A percentile compares a stretch with the other conserved stretches of the same genome.
These are phyloP conservation scores for Zaprionus taronus DNA, from an alignment of 1,140 invertebrate genomes.

Conservation along the genomic window DNA sequence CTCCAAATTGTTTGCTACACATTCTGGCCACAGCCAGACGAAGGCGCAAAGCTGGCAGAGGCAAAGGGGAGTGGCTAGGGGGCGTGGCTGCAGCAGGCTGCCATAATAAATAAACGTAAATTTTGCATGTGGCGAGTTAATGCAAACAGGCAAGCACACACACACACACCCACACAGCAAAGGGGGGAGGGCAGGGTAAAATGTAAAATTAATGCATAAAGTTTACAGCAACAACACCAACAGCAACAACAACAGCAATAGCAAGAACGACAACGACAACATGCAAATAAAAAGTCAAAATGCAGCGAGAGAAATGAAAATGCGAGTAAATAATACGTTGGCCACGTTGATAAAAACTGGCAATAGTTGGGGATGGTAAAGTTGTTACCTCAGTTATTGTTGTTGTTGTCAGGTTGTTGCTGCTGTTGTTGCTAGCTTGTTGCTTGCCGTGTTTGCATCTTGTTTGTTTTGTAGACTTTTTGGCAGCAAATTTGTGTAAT, in stretches of 20 bases:
- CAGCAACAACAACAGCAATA: conserved; percentile 46
- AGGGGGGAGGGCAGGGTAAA: conserved; percentile 46
- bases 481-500: conserved; percentile 51
- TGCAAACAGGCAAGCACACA: conserved; percentile 66
- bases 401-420: not conserved
- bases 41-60: conserved; percentile 23
- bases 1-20: conserved; percentile 74
- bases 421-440: conserved; percentile 37
- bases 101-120: conserved; percentile 81
- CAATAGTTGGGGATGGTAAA: conserved; percentile 34
- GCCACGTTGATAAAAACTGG: conserved; percentile 65
- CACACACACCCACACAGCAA: conserved; percentile 19
- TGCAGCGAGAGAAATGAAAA: conserved; percentile 53
- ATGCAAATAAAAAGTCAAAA: conserved; percentile 51
- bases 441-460: conserved; percentile 33
- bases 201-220: conserved; percentile 83
- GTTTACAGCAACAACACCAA: conserved; percentile 69
- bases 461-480: conserved; percentile 17
- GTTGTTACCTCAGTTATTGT: not conserved
- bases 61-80: not conserved
- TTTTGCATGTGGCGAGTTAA: conserved; percentile 81
- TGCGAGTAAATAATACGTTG: conserved; percentile 70
- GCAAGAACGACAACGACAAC: conserved; percentile 47
- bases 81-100: conserved; percentile 38
- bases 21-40: conserved; percentile 59